phyloP scores from a whole-genome alignment of 1,140 invertebrate genomes.

The Drosophila parabipectinata region DNA sequence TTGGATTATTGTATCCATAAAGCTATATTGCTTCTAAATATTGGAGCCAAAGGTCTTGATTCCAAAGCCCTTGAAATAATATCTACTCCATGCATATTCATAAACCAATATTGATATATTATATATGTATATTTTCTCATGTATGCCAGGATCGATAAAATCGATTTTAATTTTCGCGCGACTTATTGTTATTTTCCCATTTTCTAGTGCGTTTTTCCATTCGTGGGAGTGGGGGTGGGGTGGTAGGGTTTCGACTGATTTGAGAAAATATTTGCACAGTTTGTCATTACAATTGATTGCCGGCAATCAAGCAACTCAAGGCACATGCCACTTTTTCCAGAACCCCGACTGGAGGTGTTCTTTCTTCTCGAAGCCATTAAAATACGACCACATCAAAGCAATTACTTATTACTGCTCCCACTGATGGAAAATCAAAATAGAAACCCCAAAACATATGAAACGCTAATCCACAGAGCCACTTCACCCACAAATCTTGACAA shows the following conservation, averaged over 20 bases:
- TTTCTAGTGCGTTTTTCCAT: slow-evolving; percentile 21
- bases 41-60: too few relatives aligned
- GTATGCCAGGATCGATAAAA: slow-evolving; percentile 65
- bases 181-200: slow-evolving; percentile 43
- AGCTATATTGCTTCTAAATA: too few relatives aligned
- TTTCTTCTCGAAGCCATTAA: slow-evolving; percentile 14
- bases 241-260: slow-evolving; percentile 19
- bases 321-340: slow-evolving; percentile 52
- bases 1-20: not conserved
- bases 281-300: slow-evolving; percentile 77
- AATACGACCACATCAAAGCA: slow-evolving; percentile 32
- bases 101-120: slow-evolving; percentile 2
- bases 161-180: slow-evolving; percentile 56
- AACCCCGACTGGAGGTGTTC: slow-evolving; percentile 11
- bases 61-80: slow-evolving; percentile 14
- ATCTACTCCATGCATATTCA: slow-evolving; percentile 21
- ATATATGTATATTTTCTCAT: slow-evolving; percentile 15
- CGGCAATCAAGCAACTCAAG: slow-evolving; percentile 52
- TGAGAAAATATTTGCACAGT: slow-evolving; percentile 61
- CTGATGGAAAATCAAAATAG: slow-evolving; percentile 27
- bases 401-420: slow-evolving; percentile 7
- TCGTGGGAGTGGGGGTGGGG: too few relatives aligned
- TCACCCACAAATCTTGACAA: slow-evolving; percentile 2
- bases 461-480: not conserved
- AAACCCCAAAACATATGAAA: slow-evolving; percentile 33